A percentile compares a stretch with the other conserved stretches of the same genome.
These are phyloP conservation scores for Eupithecia pulchellata DNA, from an alignment of 2,888 invertebrate species.

Conservation along the genomic window DNA sequence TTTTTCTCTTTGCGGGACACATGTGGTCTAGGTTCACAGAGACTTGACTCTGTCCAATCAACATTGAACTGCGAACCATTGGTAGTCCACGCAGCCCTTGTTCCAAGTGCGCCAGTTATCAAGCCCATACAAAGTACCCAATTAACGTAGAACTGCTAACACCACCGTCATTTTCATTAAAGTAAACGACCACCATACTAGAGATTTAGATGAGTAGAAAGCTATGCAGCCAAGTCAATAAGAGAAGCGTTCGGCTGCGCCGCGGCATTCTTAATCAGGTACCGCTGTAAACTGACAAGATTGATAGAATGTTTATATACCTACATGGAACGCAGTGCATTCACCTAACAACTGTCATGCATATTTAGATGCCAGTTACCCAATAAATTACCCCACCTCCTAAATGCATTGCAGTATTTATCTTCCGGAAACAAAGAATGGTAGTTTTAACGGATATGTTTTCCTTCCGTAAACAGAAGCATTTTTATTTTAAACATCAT, in stretches of 20 bases:
- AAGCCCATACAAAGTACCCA: conserved; percentile 44
- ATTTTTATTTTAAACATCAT: background rate
- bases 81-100: conserved; percentile 9
- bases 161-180: conserved; percentile 49
- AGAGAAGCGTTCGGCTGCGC: conserved; percentile 39
- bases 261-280: conserved; percentile 36
- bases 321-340: conserved; percentile 28
- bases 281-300: conserved; percentile 30
- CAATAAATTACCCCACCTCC: background rate
- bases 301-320: conserved; percentile 34
- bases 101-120: conserved; percentile 37
- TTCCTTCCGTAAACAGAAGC: background rate
- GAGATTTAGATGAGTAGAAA: conserved; percentile 55
- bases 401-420: background rate
- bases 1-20: background rate
- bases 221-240: conserved; percentile 42
- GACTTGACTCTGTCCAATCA: background rate
- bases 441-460: background rate
- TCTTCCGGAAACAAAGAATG: background rate
- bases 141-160: conserved; percentile 38
- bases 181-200: conserved; percentile 48
- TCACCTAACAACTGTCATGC: conserved; percentile 19
- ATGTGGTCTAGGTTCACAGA: background rate
- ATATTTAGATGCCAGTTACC: conserved; percentile 1
- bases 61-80: background rate